These are phyloP conservation scores for Callitettix versicolor DNA, from an alignment of 1,140 invertebrate genomes.

Conservation along the genomic window DNA sequence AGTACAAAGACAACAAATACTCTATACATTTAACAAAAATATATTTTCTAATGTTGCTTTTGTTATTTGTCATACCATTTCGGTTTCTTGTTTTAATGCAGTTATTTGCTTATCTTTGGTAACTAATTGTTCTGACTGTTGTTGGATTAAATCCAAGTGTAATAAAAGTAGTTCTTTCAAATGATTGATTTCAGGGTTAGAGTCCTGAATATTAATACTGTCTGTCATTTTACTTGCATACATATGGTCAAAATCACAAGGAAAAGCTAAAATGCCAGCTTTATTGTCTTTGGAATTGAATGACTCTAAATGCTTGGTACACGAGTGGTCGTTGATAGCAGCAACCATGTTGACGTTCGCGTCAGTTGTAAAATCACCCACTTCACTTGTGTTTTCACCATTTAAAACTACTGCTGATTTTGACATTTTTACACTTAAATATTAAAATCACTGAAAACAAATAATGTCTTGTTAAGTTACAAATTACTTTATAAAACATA, in stretches of 20 bases:
- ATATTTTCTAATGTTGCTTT: background rate
- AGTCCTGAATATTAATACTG: conserved; percentile 31
- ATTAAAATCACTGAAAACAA: too few relatives aligned
- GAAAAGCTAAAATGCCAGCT: conserved; percentile 20
- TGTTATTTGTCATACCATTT: conserved; percentile 40
- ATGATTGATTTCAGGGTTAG: conserved; percentile 42
- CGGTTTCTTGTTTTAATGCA: conserved; percentile 50
- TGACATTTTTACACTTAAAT: conserved; percentile 19
- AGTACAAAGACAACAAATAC: too few relatives aligned
- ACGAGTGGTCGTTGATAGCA: conserved; percentile 27
- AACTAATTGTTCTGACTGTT: conserved; percentile 56
- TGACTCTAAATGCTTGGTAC: conserved; percentile 25
- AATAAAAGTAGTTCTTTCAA: conserved; percentile 54
- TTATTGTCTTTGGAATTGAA: conserved; percentile 22
- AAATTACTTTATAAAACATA: too few relatives aligned
- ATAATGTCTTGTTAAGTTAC: too few relatives aligned
- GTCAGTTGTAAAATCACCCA: conserved; percentile 20
- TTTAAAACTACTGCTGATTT: conserved; percentile 22
- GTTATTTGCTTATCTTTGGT: conserved; percentile 53
- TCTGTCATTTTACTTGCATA: conserved; percentile 41
- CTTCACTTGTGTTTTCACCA: conserved; percentile 24
- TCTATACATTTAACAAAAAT: background rate
- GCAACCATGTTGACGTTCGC: conserved; percentile 28
- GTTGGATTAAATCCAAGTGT: conserved; percentile 61
- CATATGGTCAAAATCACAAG: conserved; percentile 44